Evolutionary conservation across 2,888 invertebrate species (phyloP).

Genomic region (Phania funesta): DNA sequence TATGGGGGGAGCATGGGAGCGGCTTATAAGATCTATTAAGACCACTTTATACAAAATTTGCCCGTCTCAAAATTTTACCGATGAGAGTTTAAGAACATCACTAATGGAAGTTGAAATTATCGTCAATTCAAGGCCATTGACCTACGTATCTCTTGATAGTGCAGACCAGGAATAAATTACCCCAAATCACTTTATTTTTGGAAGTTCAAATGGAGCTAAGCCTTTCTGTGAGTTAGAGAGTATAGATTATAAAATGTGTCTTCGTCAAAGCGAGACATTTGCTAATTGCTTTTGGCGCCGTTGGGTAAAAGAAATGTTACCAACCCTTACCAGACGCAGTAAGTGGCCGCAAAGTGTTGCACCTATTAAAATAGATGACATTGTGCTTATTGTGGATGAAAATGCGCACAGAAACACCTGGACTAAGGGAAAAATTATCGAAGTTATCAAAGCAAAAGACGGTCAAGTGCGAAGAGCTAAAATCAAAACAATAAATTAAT

Average conservation of each 20-base stretch:
- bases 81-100: slow-evolving; percentile 24
- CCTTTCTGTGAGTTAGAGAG: slow-evolving; percentile 6
- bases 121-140: slow-evolving; percentile 28
- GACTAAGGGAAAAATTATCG: background rate
- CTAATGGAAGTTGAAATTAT: slow-evolving; percentile 31
- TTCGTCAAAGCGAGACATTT: slow-evolving; percentile 28
- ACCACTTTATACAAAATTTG: slow-evolving; percentile 38
- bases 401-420: background rate
- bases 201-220: slow-evolving; percentile 5
- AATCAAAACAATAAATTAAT: background rate
- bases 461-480: slow-evolving; percentile 6
- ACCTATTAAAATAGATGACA: no score
- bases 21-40: no score
- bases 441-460: background rate
- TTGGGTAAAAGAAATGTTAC: no score
- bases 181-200: slow-evolving; percentile 34
- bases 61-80: slow-evolving; percentile 3
- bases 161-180: slow-evolving; percentile 37
- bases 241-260: slow-evolving; percentile 21
- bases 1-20: no score
- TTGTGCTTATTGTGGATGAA: no score
- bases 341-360: no score
- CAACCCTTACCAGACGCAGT: no score
- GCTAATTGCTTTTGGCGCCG: no score
- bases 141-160: slow-evolving; percentile 22